Evolutionary conservation across 2,888 invertebrate genomes (phyloP).

Genomic region (Matsumyia berberina): DNA sequence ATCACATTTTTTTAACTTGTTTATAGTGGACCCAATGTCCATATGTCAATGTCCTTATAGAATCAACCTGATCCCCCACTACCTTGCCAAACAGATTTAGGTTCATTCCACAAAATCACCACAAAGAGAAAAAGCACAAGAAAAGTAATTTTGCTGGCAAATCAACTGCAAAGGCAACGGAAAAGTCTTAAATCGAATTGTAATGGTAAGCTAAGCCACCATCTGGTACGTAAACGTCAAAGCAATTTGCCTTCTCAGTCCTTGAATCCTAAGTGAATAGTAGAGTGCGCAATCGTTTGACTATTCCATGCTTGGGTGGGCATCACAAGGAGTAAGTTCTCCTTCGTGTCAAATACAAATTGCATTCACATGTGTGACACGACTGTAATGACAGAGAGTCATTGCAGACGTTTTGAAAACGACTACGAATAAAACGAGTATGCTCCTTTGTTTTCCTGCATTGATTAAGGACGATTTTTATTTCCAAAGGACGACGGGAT

Average conservation of each 20-base stretch:
- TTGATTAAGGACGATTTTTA: neutral
- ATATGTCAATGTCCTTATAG: too few species aligned
- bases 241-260: slow-evolving; percentile 40
- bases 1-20: too few species aligned
- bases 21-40: too few species aligned
- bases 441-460: neutral
- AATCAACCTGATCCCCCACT: too few species aligned
- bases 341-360: slow-evolving; percentile 25
- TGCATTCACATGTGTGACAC: slow-evolving; percentile 26
- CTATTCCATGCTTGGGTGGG: neutral
- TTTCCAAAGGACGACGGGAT: neutral
- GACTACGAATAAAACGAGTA: neutral
- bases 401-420: slow-evolving; percentile 2
- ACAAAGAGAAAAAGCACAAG: neutral
- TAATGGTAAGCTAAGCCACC: slow-evolving; percentile 34
- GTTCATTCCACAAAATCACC: neutral
- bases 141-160: neutral
- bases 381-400: slow-evolving; percentile 4
- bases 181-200: slow-evolving; percentile 26
- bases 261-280: slow-evolving; percentile 16
- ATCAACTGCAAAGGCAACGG: neutral
- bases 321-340: neutral
- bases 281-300: slow-evolving; percentile 12
- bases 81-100: too few species aligned
- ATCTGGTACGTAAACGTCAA: slow-evolving; percentile 48